These are phyloP conservation scores for Helicolenus hilgendorfi DNA, from an alignment of 2,797 vertebrate genomes.

Conservation along the genomic window DNA sequence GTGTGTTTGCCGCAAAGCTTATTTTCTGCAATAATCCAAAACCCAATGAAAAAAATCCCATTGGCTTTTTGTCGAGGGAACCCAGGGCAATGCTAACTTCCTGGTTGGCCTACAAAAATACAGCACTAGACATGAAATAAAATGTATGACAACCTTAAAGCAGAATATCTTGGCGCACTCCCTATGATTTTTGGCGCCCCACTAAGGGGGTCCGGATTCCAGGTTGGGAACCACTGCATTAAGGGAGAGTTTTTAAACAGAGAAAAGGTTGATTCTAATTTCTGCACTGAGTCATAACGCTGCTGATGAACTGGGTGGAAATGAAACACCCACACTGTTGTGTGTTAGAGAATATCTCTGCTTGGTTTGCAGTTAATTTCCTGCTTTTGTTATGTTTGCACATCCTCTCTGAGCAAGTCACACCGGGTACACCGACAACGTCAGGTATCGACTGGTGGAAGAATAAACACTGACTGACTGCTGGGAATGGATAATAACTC, in stretches of 20 bases:
- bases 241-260: not conserved
- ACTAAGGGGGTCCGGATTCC: not conserved
- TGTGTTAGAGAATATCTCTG: slow-evolving; percentile 27
- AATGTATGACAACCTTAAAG: no score
- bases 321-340: slow-evolving; percentile 18
- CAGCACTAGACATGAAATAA: no score
- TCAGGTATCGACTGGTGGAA: slow-evolving; percentile 68
- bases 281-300: not conserved
- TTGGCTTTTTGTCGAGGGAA: no score
- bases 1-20: no score
- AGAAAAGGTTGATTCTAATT: slow-evolving; percentile 17
- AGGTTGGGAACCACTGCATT: not conserved
- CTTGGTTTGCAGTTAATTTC: slow-evolving; percentile 58
- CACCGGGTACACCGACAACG: slow-evolving; percentile 34
- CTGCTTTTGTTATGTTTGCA: slow-evolving; percentile 65
- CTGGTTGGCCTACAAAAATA: no score
- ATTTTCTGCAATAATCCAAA: no score
- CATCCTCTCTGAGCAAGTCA: slow-evolving; percentile 46
- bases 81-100: no score
- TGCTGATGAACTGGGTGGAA: slow-evolving; percentile 21
- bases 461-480: slow-evolving; percentile 72
- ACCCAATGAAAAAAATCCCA: no score
- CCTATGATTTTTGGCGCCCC: no score
- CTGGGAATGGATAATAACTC: slow-evolving; percentile 69
- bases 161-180: no score